phyloP scores from a whole-genome alignment of 2,113 vertebrate species.

The Gambusia affinis region DNA sequence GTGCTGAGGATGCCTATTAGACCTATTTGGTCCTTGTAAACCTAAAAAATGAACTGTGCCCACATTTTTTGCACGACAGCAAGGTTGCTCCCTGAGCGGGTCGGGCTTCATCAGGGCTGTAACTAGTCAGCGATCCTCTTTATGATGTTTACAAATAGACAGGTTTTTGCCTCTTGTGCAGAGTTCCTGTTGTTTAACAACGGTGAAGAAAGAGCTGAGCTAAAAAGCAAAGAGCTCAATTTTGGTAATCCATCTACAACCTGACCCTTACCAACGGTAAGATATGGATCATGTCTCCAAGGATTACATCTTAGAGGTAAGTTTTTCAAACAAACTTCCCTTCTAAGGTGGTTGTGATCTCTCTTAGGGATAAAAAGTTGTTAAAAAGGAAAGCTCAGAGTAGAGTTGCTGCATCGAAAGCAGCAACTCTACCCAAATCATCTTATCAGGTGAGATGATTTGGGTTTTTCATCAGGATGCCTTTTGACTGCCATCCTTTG shows the following conservation, averaged over 20 bases:
- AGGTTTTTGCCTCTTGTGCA: no score
- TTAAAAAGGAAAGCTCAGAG: neutral
- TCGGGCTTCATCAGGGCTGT: neutral
- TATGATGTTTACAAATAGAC: neutral
- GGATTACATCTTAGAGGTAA: neutral
- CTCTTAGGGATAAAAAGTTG: no score
- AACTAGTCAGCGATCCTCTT: neutral
- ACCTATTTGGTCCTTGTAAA: no score
- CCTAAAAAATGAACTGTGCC: no score
- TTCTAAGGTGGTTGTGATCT: no score
- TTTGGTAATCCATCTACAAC: neutral
- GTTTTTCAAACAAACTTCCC: neutral
- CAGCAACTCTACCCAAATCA: no score
- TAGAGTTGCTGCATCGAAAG: neutral
- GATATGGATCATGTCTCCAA: neutral
- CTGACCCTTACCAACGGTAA: neutral
- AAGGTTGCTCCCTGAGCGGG: no score
- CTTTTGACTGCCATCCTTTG: neutral
- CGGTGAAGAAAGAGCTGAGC: no score
- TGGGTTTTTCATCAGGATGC: neutral
- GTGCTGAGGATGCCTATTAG: no score
- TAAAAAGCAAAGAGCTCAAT: no score
- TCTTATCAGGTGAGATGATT: neutral
- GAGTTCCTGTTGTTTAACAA: no score
- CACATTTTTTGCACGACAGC: no score